Evolutionary conservation across 1,140 invertebrate genomes (phyloP), one percentile per base, ranked within the genome.

Genomic region (Globodera rostochiensis): DNA sequence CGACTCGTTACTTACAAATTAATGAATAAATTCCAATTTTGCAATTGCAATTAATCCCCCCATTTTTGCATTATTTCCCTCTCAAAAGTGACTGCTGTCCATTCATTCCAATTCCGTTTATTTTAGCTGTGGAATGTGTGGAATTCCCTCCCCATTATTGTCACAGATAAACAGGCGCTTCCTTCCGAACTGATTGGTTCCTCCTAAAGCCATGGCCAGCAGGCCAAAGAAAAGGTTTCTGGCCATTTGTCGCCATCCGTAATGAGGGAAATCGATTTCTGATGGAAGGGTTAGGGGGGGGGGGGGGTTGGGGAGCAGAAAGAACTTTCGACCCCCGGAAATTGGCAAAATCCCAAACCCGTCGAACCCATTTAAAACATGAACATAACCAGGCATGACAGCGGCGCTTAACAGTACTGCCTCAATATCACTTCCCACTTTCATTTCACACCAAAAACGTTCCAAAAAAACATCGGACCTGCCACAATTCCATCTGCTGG

Each of bases 81-180:
- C 76, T 60, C 69, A 25, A 71, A 64, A 6, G 8, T 71, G 69
- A 21, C 21, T 71, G 36, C 36, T 47, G 19, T 64, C 57, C 57
- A 15, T 64, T 15, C 57, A 19, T 36, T 36, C 57, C 13, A 64
- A 64, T 64, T 71, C 46, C 46, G 36, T 71, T 71, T 71, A 71
- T 71, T 71, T 71, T 71, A 71, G 11, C 69, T 71, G n/a, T 71
- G 69, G 69, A 71, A 71, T 71, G n/a, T 47, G 25, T 13, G 69
- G 69, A 71, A 71, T 71, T 71, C 36, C 36, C 36, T 19, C 57
- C 57, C 5, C 19, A 19, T 64, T 64, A 19, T 64, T 19, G 36
- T 19, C 36, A 47, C 67, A 47, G 36, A 71, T 19, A 71, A 71
- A 71, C 69, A 71, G 69, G 36, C 69, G 69, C 46, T 71, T 71